Conservation (phyloP, 1,140 invertebrate genomes). For the Druon quercuslanigerum region DNA sequence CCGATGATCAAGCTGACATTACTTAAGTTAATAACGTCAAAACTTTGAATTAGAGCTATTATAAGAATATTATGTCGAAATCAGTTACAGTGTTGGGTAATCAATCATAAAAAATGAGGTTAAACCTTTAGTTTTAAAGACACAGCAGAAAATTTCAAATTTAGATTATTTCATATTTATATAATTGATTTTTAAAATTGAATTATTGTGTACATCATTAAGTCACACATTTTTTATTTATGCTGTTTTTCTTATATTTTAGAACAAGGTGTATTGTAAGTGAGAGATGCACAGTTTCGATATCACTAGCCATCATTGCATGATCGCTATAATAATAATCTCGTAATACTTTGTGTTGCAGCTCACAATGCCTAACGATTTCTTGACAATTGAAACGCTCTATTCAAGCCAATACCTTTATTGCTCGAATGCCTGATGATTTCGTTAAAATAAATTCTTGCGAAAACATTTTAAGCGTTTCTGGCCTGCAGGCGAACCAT, state of each 20-base stretch:
- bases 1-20: no score
- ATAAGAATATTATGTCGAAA: no score
- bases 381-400: conserved; percentile 9
- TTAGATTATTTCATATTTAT: no score
- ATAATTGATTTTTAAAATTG: no score
- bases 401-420: not conserved
- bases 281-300: conserved; percentile 59
- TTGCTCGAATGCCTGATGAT: not conserved
- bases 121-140: no score
- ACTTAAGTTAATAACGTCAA: no score
- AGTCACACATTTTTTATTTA: not conserved
- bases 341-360: conserved; percentile 2
- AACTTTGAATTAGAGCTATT: no score
- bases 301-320: conserved; percentile 56
- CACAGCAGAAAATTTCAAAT: no score
- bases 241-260: not conserved
- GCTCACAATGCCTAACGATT: conserved; percentile 12
- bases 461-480: not conserved
- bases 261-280: not conserved
- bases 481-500: not conserved
- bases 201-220: no score
- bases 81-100: no score
- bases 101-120: no score
- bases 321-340: conserved; percentile 24
- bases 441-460: conserved; percentile 4